These are phyloP conservation scores for Budorcas taxicolor DNA, from an alignment of 2,113 vertebrate species.

Conservation along the genomic window DNA sequence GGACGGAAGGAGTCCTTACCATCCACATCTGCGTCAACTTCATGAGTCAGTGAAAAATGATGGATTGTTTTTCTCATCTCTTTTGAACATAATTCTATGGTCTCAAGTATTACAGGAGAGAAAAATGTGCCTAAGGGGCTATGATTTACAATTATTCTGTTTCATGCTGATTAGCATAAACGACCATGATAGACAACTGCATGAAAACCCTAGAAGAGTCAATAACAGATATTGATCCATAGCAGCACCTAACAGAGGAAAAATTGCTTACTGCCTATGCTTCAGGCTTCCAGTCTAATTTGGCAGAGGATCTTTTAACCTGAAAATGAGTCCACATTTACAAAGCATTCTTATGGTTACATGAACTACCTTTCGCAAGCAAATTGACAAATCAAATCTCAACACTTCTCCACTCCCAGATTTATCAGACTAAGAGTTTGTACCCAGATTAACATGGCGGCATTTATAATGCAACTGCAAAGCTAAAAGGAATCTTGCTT, in stretches of 20 bases:
- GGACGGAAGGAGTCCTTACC: neutral
- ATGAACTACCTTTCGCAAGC: neutral
- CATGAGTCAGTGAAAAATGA: constrained; percentile 65
- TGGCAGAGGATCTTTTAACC: neutral
- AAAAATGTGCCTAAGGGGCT: constrained; percentile 42
- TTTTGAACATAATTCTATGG: constrained; percentile 29
- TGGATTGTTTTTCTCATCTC: constrained; percentile 42
- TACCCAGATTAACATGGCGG: neutral
- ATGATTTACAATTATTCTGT: constrained; percentile 39
- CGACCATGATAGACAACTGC: constrained; percentile 54
- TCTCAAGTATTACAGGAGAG: constrained; percentile 12
- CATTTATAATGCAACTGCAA: neutral
- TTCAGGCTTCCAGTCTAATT: neutral
- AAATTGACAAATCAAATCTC: neutral
- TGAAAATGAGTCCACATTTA: constrained; percentile 16
- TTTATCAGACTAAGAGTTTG: neutral
- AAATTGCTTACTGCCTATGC: neutral
- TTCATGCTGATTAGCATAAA: constrained; percentile 40
- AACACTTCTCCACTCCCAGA: neutral
- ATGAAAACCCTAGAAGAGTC: constrained; percentile 38
- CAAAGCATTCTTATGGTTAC: neutral
- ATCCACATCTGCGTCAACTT: neutral
- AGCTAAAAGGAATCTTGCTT: neutral
- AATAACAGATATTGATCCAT: constrained; percentile 34
- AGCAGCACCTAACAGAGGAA: neutral